Conservation (phyloP, 2,113 vertebrate genomes). For the Aegypius monachus region DNA sequence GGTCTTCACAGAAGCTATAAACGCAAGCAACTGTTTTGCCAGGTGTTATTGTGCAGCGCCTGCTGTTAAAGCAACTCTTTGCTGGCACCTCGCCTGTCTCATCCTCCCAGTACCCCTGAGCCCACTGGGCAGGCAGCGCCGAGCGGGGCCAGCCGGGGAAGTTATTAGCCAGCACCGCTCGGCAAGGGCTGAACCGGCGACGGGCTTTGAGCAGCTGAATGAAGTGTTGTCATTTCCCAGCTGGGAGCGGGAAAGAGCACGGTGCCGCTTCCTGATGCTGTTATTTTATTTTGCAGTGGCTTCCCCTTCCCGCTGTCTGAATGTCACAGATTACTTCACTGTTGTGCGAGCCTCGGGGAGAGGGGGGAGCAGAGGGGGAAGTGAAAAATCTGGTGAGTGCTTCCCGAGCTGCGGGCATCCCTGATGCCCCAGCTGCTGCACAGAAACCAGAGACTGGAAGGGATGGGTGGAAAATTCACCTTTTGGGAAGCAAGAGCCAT, state of each 20-base stretch:
- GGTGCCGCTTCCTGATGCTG: slow-evolving; percentile 46
- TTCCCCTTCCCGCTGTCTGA: slow-evolving; percentile 64
- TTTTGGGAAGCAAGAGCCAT: not conserved
- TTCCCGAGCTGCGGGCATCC: not conserved
- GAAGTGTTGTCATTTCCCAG: slow-evolving; percentile 53
- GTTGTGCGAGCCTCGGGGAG: not conserved
- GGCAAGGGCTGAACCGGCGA: not conserved
- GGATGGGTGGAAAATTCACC: not conserved
- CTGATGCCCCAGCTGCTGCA: not conserved
- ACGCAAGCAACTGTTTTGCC: slow-evolving; percentile 22
- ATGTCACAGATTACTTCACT: slow-evolving; percentile 50
- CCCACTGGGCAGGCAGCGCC: not conserved
- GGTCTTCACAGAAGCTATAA: slow-evolving; percentile 25
- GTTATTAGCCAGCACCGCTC: not conserved
- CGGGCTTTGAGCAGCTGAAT: slow-evolving; percentile 20
- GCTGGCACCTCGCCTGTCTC: slow-evolving; percentile 1
- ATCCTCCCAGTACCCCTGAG: not conserved
- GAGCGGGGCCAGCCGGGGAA: not conserved
- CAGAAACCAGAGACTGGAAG: not conserved
- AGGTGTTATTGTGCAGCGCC: not conserved
- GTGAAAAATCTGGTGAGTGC: not conserved
- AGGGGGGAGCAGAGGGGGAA: not conserved
- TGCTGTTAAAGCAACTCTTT: not conserved
- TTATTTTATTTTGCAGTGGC: slow-evolving; percentile 56
- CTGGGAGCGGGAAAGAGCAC: slow-evolving; percentile 34